Conservation (phyloP, 2,797 vertebrate species). For the Lagodon rhomboides region DNA sequence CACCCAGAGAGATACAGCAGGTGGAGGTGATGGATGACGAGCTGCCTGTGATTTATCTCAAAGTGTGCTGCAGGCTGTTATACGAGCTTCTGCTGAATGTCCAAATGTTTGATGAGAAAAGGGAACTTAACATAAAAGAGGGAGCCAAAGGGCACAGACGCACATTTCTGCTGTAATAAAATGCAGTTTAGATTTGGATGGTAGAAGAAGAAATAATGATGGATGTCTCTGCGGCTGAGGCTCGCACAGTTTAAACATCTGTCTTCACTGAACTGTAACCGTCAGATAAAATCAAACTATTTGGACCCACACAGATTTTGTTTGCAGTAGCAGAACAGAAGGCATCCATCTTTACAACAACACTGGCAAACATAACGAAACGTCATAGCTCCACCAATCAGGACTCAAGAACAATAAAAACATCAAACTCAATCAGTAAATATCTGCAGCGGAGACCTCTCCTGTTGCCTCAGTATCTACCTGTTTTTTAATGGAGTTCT, state of each 20-base stretch:
- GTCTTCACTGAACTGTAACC: neutral
- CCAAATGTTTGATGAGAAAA: conserved; percentile 59
- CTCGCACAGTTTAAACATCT: neutral
- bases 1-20: conserved; percentile 17
- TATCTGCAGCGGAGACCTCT: no score
- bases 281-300: neutral
- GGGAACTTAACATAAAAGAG: conserved; percentile 38
- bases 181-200: neutral
- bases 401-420: no score
- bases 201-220: neutral
- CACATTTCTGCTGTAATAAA: conserved; percentile 23
- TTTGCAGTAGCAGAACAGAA: no score
- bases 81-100: conserved; percentile 34
- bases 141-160: conserved; percentile 16
- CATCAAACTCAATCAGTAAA: no score
- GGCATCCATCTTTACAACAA: no score
- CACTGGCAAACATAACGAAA: no score
- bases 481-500: no score
- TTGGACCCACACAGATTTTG: no score
- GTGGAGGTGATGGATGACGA: conserved; percentile 45
- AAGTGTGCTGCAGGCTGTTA: conserved; percentile 12
- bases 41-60: conserved; percentile 27
- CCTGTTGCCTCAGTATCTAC: no score
- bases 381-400: no score
- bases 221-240: neutral